A percentile compares a stretch with the other conserved stretches of the same genome.
Conservation (phyloP, 2,888 invertebrate genomes). For the Monoplex corrugatus region DNA sequence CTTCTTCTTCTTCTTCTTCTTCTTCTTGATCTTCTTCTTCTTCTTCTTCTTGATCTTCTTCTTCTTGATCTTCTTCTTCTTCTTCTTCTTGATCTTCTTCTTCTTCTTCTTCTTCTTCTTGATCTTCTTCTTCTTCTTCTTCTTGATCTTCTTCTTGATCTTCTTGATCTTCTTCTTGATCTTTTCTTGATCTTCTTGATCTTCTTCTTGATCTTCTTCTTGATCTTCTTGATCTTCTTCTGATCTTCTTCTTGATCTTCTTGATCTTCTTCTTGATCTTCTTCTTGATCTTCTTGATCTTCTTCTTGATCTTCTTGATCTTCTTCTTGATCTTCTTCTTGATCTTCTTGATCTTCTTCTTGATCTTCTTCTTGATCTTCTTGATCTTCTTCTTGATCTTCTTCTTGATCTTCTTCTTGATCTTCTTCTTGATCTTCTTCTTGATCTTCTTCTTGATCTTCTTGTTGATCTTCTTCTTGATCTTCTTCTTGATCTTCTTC, state of each 20-base stretch:
- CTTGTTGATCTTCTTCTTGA: constrained; percentile 21
- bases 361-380: not conserved
- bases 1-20: too few species aligned
- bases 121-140: too few species aligned
- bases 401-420: constrained; percentile 34
- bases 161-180: too few species aligned
- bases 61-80: too few species aligned
- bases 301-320: not conserved
- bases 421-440: constrained; percentile 37
- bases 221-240: not conserved
- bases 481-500: constrained; percentile 28
- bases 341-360: not conserved
- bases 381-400: not conserved
- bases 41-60: too few species aligned
- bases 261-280: not conserved
- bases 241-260: too few species aligned
- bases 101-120: too few species aligned
- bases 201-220: constrained; percentile 1
- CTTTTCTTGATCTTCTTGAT: too few species aligned
- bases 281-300: not conserved
- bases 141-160: too few species aligned
- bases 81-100: too few species aligned
- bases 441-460: constrained; percentile 39
- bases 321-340: not conserved
- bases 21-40: too few species aligned